phyloP scores from a whole-genome alignment of 2,888 invertebrate genomes.

The Coremacera marginata region DNA sequence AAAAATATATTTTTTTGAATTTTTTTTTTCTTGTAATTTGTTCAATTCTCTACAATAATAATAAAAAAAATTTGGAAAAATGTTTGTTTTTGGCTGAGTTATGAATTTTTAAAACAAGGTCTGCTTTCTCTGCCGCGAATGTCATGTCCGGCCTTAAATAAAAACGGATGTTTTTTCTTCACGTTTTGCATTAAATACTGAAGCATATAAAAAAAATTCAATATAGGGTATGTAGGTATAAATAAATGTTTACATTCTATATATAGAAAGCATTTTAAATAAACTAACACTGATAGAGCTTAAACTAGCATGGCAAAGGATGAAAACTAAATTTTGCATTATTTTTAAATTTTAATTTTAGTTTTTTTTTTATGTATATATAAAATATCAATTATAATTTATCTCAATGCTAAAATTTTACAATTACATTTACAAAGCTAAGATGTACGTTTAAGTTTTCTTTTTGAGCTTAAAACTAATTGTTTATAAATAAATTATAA shows the following conservation, averaged over 20 bases:
- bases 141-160: background rate
- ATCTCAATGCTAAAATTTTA: background rate
- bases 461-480: slow-evolving; percentile 7
- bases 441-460: background rate
- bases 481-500: background rate
- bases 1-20: too few species aligned
- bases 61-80: too few species aligned
- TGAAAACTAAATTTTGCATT: background rate
- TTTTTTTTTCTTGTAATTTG: too few species aligned
- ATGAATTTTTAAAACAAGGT: too few species aligned
- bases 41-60: too few species aligned
- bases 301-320: slow-evolving; percentile 16
- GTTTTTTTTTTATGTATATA: background rate
- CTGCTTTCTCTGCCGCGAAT: too few species aligned
- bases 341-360: too few species aligned
- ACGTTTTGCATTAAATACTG: background rate
- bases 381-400: background rate
- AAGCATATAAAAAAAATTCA: background rate
- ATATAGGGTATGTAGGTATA: background rate
- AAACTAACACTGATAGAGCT: background rate
- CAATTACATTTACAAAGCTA: background rate
- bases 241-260: background rate
- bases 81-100: too few species aligned
- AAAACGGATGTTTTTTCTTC: background rate
- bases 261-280: background rate